These are phyloP conservation scores for Orchesella cincta DNA, from an alignment of 1,140 invertebrate species.

Conservation along the genomic window DNA sequence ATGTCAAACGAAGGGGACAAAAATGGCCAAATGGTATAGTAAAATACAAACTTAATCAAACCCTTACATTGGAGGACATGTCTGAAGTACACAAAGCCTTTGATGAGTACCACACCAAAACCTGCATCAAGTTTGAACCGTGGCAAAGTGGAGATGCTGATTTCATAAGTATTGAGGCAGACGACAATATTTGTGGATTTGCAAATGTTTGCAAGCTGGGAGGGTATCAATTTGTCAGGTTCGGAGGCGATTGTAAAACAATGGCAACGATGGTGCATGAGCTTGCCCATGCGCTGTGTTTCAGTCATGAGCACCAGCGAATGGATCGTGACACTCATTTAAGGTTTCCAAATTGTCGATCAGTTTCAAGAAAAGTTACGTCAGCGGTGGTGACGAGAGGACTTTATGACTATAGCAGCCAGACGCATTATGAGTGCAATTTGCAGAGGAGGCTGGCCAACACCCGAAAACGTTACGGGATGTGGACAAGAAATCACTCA, in stretches of 20 bases:
- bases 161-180: not conserved
- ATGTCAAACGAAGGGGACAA: not conserved
- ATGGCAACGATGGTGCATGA: not conserved
- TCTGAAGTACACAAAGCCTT: not conserved
- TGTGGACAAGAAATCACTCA: not conserved
- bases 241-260: not conserved
- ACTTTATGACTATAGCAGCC: not conserved
- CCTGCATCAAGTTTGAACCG: not conserved
- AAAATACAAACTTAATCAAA: not conserved
- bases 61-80: not conserved
- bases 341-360: not conserved
- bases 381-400: not conserved
- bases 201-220: not conserved
- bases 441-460: constrained; percentile 2
- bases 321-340: not conserved
- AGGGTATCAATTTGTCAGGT: constrained; percentile 7
- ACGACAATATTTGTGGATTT: not conserved
- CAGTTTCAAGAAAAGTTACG: not conserved
- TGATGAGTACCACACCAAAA: not conserved
- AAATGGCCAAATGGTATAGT: constrained; percentile 6
- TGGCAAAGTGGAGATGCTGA: not conserved
- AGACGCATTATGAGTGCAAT: not conserved
- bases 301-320: not conserved
- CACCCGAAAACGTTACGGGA: not conserved
- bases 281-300: not conserved